Conservation (phyloP, 1,140 invertebrate species). For the Harlomillsia oculata region DNA sequence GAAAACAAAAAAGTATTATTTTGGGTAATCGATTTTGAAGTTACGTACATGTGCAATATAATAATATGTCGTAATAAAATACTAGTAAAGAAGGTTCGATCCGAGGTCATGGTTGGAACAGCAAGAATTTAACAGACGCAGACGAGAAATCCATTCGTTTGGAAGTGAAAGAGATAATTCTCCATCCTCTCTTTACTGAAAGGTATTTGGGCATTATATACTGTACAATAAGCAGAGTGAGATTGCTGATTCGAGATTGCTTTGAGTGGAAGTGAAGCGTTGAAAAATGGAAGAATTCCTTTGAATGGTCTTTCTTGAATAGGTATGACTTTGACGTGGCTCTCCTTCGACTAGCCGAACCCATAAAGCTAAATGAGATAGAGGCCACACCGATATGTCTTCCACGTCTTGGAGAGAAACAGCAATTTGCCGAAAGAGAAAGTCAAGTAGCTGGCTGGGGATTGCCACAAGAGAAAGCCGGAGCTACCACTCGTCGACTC, state of each 20-base stretch:
- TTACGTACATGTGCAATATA: neutral
- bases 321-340: constrained; percentile 20
- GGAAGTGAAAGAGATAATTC: constrained; percentile 10
- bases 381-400: constrained; percentile 15
- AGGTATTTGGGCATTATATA: constrained; percentile 3
- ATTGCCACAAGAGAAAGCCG: constrained; percentile 4
- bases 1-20: neutral
- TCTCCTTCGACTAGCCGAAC: neutral
- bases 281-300: neutral
- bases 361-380: neutral
- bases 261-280: too few species aligned
- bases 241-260: neutral
- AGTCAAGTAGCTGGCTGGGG: constrained; percentile 10
- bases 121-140: constrained; percentile 1
- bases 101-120: constrained; percentile 2
- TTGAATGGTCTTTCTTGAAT: neutral
- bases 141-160: constrained; percentile 15
- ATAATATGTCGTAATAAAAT: neutral
- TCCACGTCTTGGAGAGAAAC: neutral
- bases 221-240: neutral
- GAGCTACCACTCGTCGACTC: constrained; percentile 6
- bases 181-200: constrained; percentile 16
- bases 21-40: too few species aligned
- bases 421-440: neutral
- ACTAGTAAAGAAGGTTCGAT: constrained; percentile 3